These are phyloP conservation scores for Clostera curtula DNA, from an alignment of 2,888 invertebrate genomes.

Conservation along the genomic window DNA sequence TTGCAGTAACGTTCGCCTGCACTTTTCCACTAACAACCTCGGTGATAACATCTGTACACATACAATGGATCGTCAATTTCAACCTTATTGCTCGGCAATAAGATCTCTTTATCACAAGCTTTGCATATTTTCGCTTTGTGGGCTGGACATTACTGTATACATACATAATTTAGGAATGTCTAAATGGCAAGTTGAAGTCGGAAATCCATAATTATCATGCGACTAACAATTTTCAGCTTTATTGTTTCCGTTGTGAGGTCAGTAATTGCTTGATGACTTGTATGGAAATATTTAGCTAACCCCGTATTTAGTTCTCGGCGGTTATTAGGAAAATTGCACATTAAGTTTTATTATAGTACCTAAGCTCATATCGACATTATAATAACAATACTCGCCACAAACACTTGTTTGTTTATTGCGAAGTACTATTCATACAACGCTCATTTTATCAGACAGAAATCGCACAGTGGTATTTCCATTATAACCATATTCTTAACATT, in stretches of 20 bases:
- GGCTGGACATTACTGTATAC: conserved; percentile 23
- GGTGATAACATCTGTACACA: conserved; percentile 33
- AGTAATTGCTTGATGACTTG: conserved; percentile 5
- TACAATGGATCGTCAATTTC: conserved; percentile 5
- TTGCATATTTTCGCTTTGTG: conserved; percentile 15
- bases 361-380: too few species aligned
- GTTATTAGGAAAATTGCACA: too few species aligned
- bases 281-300: too few species aligned
- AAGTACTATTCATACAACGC: too few species aligned
- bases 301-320: too few species aligned
- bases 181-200: conserved; percentile 20
- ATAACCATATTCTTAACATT: too few species aligned
- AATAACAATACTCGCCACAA: too few species aligned
- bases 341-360: too few species aligned
- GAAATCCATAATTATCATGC: conserved; percentile 10
- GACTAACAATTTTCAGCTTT: conserved; percentile 7
- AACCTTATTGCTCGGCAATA: conserved; percentile 14
- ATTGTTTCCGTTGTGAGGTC: conserved; percentile 2
- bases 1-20: conserved; percentile 24
- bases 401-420: too few species aligned
- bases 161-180: conserved; percentile 26
- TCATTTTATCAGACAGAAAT: too few species aligned
- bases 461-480: too few species aligned
- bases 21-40: conserved; percentile 38
- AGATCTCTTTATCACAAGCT: conserved; percentile 14